Evolutionary conservation across 2,797 vertebrate genomes (phyloP), one percentile per base, ranked within the genome.

Genomic region (Eospalax fontanierii): DNA sequence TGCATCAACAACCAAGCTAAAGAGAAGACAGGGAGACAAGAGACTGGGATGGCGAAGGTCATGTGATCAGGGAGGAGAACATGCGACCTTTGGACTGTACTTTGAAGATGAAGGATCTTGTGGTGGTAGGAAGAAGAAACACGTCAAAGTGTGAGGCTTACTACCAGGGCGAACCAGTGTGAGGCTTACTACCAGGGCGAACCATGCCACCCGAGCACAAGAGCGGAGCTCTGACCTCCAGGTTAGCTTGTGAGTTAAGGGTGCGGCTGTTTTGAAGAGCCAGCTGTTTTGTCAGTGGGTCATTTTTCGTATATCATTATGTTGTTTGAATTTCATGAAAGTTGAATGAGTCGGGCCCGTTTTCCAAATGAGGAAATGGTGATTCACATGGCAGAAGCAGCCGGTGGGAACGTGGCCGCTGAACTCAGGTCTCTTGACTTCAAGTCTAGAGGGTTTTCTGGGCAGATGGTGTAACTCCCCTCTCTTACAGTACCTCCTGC

Each of bases 281-380:
- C 63, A 43, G 1, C 19, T 79, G 8, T 61, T 11, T 65, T 22
- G 22, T 38, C 6, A 0, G 30, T 22, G 54, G 35, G 40, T 24
- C n/a, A 35, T 73, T 88, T 89, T 61, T 82, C 59, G 54, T 22
- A 24, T 30, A 63, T 50, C 33, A 16, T 22, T 26, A 10, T 26
- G 26, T 33, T 54, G 61, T 59, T 35, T 66, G n/a, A 61, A 68
- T 90, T 90, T 94, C 66, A 87, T 35, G 71, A 66, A 94, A 50
- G 59, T 33, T 9, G 43, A 63, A 24, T n/a, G 46, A 90, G 33
- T 91, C 79, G 54, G 24, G 26, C 3, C 57, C 40, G 26, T 59
- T 91, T 90, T 87, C 71, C 1, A 15, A 71, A 78, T 50, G 50
- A 90, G 54, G 57, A 91, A 76, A 74, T 9, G 54, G 59, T 87